These are phyloP conservation scores for Labeo catla DNA, from an alignment of 2,113 vertebrate species.

Conservation along the genomic window DNA sequence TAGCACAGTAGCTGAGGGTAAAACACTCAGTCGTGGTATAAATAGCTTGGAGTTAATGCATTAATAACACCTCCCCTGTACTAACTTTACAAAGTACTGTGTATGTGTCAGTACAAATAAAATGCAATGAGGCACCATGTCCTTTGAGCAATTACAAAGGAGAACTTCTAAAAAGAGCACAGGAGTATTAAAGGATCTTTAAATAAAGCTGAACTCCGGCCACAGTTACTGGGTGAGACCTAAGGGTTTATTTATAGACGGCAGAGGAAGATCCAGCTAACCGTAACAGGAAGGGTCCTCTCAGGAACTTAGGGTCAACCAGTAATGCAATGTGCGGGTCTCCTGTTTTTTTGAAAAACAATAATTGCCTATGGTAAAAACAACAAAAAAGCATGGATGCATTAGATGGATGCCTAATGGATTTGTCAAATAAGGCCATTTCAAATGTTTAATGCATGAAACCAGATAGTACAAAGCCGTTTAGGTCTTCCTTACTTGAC, in stretches of 20 bases:
- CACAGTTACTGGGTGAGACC: conserved; percentile 3
- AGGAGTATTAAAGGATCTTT: background rate
- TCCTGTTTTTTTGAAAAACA: background rate
- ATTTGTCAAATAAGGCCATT: conserved; percentile 16
- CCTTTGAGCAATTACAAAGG: background rate
- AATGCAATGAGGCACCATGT: background rate
- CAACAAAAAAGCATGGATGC: background rate
- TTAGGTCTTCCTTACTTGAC: background rate
- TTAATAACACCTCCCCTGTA: conserved; percentile 3
- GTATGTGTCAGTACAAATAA: background rate
- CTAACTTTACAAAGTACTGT: background rate
- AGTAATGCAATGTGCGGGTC: background rate
- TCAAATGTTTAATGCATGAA: conserved; percentile 5
- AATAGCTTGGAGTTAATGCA: conserved; percentile 3
- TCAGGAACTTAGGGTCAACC: conserved; percentile 15
- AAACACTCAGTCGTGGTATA: background rate
- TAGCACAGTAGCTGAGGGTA: background rate
- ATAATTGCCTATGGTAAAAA: background rate
- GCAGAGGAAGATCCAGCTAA: conserved; percentile 15
- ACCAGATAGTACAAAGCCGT: background rate
- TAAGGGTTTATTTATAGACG: conserved; percentile 35
- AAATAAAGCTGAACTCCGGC: conserved; percentile 3
- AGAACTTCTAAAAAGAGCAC: conserved; percentile 16
- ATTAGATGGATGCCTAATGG: conserved; percentile 10
- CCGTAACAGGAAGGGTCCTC: conserved; percentile 29